A percentile compares a stretch with the other conserved stretches of the same genome.
phyloP scores from a whole-genome alignment of 2,113 vertebrate genomes.

The Micronycteris hirsuta region DNA sequence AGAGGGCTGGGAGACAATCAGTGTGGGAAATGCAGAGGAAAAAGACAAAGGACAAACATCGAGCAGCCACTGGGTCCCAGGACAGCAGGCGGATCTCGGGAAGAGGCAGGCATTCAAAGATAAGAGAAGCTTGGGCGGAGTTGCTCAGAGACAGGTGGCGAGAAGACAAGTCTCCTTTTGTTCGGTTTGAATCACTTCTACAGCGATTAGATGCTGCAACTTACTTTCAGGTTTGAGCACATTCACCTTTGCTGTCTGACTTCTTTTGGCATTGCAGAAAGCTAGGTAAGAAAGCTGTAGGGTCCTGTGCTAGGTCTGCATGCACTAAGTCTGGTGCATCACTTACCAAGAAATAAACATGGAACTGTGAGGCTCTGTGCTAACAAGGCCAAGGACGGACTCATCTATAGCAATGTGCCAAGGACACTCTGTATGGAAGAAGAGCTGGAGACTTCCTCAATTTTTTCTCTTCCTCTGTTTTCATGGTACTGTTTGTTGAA shows the following conservation, averaged over 20 bases:
- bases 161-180: not conserved
- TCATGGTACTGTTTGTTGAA: not conserved
- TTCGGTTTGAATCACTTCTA: not conserved
- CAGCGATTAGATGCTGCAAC: not conserved
- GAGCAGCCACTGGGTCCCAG: not conserved
- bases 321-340: not conserved
- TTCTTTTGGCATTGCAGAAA: not conserved
- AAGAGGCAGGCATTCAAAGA: not conserved
- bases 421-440: not conserved
- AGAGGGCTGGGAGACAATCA: not conserved
- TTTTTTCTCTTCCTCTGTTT: not conserved
- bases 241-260: not conserved
- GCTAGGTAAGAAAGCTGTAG: not conserved
- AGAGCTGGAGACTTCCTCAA: not conserved
- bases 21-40: not conserved
- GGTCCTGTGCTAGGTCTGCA: not conserved
- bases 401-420: not conserved
- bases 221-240: not conserved
- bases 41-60: not conserved
- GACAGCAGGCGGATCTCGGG: not conserved
- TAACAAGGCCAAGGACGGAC: not conserved
- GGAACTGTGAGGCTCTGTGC: not conserved
- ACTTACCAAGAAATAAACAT: not conserved
- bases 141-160: not conserved
- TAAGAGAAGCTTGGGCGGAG: too few species aligned